These are phyloP conservation scores for Sclerurus mexicanus DNA, from an alignment of 2,113 vertebrate species.

Conservation along the genomic window DNA sequence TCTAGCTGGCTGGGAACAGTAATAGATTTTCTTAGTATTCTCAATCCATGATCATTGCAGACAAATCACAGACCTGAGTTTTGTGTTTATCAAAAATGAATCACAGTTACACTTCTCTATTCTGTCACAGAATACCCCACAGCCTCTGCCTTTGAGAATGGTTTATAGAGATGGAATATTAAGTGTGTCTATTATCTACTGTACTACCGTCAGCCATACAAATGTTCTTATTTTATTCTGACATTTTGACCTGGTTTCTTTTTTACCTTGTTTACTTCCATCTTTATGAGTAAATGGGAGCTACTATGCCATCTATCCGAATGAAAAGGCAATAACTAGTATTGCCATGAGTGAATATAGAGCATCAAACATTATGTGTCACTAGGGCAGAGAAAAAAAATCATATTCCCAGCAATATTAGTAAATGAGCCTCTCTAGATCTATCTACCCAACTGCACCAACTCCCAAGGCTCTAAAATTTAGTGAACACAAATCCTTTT, in stretches of 20 bases:
- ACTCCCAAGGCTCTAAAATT: neutral
- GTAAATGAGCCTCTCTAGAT: constrained; percentile 3
- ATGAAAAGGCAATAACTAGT: constrained; percentile 54
- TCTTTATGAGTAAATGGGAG: constrained; percentile 46
- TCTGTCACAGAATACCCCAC: constrained; percentile 14
- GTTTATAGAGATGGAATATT: constrained; percentile 60
- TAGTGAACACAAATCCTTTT: neutral
- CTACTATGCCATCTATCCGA: constrained; percentile 40
- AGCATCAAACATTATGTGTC: constrained; percentile 9
- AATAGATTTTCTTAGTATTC: constrained; percentile 18
- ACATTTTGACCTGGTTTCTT: constrained; percentile 63
- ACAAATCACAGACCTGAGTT: constrained; percentile 30
- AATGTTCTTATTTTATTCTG: constrained; percentile 59
- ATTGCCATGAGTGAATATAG: constrained; percentile 31
- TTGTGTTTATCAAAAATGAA: constrained; percentile 38
- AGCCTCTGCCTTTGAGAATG: constrained; percentile 28
- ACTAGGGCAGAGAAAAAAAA: constrained; percentile 16
- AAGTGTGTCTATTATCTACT: constrained; percentile 55
- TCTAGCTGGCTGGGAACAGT: neutral
- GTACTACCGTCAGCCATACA: neutral
- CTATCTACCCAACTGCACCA: neutral
- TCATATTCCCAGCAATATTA: constrained; percentile 7
- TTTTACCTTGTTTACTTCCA: constrained; percentile 61
- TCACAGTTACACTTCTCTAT: constrained; percentile 3
- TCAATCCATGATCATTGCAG: constrained; percentile 1